A percentile compares a stretch with the other conserved stretches of the same genome.
phyloP scores from a whole-genome alignment of 2,797 vertebrate species.

The Lutjanus argentimaculatus region DNA sequence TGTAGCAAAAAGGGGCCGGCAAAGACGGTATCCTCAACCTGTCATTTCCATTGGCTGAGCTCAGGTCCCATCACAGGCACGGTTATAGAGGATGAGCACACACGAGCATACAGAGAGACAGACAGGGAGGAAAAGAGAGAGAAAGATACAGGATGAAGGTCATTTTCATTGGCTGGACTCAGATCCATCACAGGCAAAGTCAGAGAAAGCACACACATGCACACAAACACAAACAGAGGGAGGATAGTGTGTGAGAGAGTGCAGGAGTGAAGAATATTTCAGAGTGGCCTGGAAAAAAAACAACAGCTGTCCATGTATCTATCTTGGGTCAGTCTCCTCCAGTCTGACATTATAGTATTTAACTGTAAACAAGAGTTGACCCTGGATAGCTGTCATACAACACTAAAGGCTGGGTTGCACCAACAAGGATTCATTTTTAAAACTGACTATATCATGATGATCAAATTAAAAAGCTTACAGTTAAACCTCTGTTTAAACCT shows the following conservation, averaged over 20 bases:
- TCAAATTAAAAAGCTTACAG: too few species aligned
- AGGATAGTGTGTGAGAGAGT: background rate
- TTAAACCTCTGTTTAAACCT: too few species aligned
- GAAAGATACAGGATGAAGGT: constrained; percentile 46
- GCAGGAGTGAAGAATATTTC: constrained; percentile 18
- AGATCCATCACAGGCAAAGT: constrained; percentile 55
- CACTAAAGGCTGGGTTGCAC: background rate
- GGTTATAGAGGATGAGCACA: constrained; percentile 41
- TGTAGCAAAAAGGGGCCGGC: constrained; percentile 12
- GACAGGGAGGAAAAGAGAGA: background rate
- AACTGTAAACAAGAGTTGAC: constrained; percentile 14
- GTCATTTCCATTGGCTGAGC: constrained; percentile 74
- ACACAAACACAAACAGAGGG: constrained; percentile 12
- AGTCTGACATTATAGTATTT: constrained; percentile 41
- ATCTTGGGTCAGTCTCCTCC: constrained; percentile 35
- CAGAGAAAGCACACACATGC: constrained; percentile 20
- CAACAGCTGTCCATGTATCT: constrained; percentile 34
- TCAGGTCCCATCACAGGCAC: constrained; percentile 54
- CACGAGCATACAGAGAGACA: constrained; percentile 23
- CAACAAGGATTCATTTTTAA: too few species aligned
- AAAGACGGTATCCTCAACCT: constrained; percentile 55
- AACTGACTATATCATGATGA: too few species aligned
- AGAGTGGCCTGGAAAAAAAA: constrained; percentile 22
- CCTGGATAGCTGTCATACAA: constrained; percentile 7
- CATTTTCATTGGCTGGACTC: constrained; percentile 42